Conservation (phyloP, 2,888 invertebrate species). For the Diarsia mendica region DNA sequence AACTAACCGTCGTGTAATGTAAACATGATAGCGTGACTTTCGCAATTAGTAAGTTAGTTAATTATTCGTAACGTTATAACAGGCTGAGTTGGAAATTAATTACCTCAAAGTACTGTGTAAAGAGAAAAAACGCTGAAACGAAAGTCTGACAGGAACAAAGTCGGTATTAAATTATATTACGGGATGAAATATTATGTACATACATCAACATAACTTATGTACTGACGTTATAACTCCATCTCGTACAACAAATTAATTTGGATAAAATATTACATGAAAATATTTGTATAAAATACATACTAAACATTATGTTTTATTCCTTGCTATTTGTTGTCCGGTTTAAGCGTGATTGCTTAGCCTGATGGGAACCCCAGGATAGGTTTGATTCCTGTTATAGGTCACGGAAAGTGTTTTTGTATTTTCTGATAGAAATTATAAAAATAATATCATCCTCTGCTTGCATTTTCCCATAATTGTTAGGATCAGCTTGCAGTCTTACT, state of each 20-base stretch:
- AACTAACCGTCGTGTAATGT: neutral
- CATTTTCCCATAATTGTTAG: too few species aligned
- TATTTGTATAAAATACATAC: neutral
- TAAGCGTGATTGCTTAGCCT: too few species aligned
- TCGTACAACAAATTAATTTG: conserved; percentile 33
- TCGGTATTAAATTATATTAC: conserved; percentile 39
- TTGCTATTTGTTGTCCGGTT: too few species aligned
- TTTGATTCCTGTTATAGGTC: too few species aligned
- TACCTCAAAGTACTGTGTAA: neutral
- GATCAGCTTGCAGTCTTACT: neutral
- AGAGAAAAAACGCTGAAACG: conserved; percentile 4
- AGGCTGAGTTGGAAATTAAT: neutral
- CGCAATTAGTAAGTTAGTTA: conserved; percentile 5
- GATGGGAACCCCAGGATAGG: too few species aligned
- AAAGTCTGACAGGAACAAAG: conserved; percentile 30
- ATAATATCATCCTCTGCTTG: too few species aligned
- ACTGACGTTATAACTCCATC: conserved; percentile 6
- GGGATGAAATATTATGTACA: conserved; percentile 42
- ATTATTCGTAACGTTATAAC: conserved; percentile 15
- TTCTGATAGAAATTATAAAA: too few species aligned
- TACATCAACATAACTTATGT: conserved; percentile 42
- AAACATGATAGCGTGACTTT: conserved; percentile 1
- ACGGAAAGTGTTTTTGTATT: neutral
- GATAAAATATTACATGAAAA: neutral
- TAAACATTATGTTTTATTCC: neutral